Evolutionary conservation across 1,140 invertebrate species (phyloP), one percentile per base, ranked within the genome.

Genomic region (Hesperophylax magnus): DNA sequence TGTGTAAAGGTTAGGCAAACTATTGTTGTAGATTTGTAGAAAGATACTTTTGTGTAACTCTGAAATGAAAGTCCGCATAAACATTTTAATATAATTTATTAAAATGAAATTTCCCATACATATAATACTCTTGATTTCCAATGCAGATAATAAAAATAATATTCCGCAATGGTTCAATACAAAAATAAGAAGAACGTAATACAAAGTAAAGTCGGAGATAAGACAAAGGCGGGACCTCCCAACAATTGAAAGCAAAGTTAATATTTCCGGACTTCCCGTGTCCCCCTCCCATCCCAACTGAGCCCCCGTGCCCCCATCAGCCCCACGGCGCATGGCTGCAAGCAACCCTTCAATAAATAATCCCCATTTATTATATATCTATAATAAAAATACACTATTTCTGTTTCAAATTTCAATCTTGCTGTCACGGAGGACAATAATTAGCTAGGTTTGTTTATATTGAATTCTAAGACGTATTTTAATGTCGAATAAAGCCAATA

Each of bases 71-170:
- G 58, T 17, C 56, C 24, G 9, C 17, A 20, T 52, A 20, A 83
- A 83, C 82, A 81, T 81, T 83, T 83, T 81, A 83, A 83, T 83
- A 83, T 83, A 83, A 83, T 83, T 83, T 83, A 83, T 83, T 83
- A 83, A 83, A 83, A 83, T 83, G 82, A 83, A 83, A 81, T 81
- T 83, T 81, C 77, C 82, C 79, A 81, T 81, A 81, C 79, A 83
- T 79, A 81, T 74, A 81, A 83, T 83, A 83, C 82, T 83, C 79
- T 83, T 53, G 67, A 76, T 72, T 39, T 18, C 72, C 81, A 78
- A 80, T 77, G 71, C 34, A 78, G 78, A 80, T 72, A 54, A 77
- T 27, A 80, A 77, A 83, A 83, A 82, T 74, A 82, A 83, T 75
- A 78, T 39, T 78, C 79, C 72, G 63, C 71, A 81, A 24, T 53